Evolutionary conservation across 1,140 invertebrate genomes (phyloP), one percentile per base, ranked within the genome.

Genomic region (Bombus affinis): DNA sequence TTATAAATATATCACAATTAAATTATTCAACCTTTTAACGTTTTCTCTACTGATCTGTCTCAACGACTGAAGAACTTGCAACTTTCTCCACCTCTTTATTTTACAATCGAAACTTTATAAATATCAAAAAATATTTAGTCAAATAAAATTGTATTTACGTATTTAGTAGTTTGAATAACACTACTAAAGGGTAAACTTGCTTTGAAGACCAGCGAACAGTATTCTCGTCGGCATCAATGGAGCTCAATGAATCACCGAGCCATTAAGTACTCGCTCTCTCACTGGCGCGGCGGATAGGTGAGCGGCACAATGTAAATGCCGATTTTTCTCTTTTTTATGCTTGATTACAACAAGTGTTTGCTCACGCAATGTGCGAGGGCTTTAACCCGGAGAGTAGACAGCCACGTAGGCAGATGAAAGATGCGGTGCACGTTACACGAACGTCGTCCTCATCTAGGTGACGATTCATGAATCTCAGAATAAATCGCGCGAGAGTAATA

Each of bases 401-500:
- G 3, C 37, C 47, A 76, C 53, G 74, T 76, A 76, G 74, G 74
- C 13, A 59, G 74, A n/a, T 57, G 53, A 76, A 76, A 76, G 74
- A 39, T 76, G 35, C 47, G 74, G 35, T 28, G 35, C 74, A 37
- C 32, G 53, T 59, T 68, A 57, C 57, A 74, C 22, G 74, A 76
- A 37, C 53, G 32, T 39, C 35, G 75, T 65, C 57, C 74, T 77
- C 53, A 22, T 71, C 28, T 75, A 76, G 39, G 65, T 84, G 85
- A 85, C 68, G 74, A 84, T 84, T 59, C 72, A 74, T 68, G 47
- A 77, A 73, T 62, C 66, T 53, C n/a, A 6, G 59, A 53, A 85
- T 85, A 86, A 85, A 85, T 86, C 25, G 6, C 44, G 37, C 28
- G 53, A 32, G 47, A 57, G 83, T 66, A 71, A 71, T 65, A 85